Conservation (phyloP, 2,888 invertebrate species). For the Halictus ligatus region DNA sequence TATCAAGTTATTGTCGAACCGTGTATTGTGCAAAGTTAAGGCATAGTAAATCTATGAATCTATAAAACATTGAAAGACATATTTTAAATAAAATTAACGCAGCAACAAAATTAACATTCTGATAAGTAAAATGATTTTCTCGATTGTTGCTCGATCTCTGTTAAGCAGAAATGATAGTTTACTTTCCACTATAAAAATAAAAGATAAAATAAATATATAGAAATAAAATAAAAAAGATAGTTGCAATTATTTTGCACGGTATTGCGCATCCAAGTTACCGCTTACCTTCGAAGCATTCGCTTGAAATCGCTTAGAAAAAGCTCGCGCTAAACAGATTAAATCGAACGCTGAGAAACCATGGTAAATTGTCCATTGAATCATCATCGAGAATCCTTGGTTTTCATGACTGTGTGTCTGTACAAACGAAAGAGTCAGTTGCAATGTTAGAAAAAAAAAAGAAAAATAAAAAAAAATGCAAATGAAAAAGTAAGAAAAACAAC, state of each 20-base stretch:
- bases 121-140: neutral
- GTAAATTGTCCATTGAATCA: constrained; percentile 14
- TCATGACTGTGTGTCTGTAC: neutral
- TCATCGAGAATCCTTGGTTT: constrained; percentile 21
- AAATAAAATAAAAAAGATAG: neutral
- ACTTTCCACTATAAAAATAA: too few relatives aligned
- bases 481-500: constrained; percentile 1
- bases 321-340: constrained; percentile 55
- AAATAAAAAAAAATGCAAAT: neutral
- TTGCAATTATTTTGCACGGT: constrained; percentile 49
- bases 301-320: constrained; percentile 56
- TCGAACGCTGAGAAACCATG: constrained; percentile 54
- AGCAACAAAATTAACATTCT: neutral
- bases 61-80: neutral
- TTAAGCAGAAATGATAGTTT: neutral
- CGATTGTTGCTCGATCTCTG: neutral
- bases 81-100: neutral
- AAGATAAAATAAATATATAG: too few relatives aligned
- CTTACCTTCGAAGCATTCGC: constrained; percentile 58
- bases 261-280: constrained; percentile 50
- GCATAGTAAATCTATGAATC: neutral
- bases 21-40: neutral
- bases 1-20: neutral
- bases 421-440: constrained; percentile 4
- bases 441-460: constrained; percentile 3